Conservation (phyloP, 30 jellyfish, hydroid and myxozoan genomes). For the Catostylus mosaicus region DNA sequence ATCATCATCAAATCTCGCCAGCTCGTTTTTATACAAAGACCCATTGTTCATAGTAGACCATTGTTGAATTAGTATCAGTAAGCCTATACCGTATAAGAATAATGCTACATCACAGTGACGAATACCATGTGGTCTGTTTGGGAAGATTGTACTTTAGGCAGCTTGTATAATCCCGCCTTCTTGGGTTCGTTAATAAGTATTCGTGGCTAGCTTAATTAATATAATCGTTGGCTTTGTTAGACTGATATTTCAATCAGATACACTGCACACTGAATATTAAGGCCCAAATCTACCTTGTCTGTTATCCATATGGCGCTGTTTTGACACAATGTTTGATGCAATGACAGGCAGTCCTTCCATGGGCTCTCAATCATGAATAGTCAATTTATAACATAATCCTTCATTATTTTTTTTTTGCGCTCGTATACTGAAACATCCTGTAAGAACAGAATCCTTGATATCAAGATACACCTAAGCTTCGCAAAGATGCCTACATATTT, state of each 20-base stretch:
- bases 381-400: no score
- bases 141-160: neutral
- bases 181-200: neutral
- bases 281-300: neutral
- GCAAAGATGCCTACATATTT: no score
- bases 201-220: slow-evolving; percentile 4
- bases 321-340: no score
- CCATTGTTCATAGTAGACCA: no score
- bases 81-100: neutral
- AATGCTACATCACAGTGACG: neutral
- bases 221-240: neutral
- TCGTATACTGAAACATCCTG: no score
- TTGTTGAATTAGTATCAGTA: neutral
- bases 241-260: neutral
- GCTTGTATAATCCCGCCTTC: slow-evolving; percentile 25
- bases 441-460: no score
- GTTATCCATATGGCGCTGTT: neutral
- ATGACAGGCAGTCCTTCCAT: no score
- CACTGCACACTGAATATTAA: neutral
- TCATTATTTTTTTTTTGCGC: no score
- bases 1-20: no score
- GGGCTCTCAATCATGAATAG: no score
- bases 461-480: no score
- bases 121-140: slow-evolving; percentile 1
- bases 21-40: no score